Conservation (phyloP, 2,888 invertebrate species). For the Dynastes tityus region DNA sequence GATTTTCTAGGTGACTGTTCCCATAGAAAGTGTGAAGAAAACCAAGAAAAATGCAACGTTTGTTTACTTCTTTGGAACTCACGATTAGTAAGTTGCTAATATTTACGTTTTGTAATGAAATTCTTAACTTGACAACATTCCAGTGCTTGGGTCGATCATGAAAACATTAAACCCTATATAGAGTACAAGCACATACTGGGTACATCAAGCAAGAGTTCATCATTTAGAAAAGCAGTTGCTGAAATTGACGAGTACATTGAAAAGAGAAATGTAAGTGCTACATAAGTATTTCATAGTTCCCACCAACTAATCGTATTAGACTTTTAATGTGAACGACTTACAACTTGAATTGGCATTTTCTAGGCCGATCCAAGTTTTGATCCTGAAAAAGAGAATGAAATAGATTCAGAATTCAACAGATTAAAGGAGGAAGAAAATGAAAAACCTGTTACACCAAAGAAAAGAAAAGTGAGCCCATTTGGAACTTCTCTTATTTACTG, state of each 20-base stretch:
- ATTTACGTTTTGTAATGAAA: conserved; percentile 66
- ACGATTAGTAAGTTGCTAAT: conserved; percentile 88
- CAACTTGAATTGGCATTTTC: background rate
- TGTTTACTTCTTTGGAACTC: conserved; percentile 95
- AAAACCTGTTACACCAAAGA: conserved; percentile 58
- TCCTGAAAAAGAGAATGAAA: conserved; percentile 69
- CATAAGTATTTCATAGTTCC: background rate
- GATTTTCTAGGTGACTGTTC: conserved; percentile 81
- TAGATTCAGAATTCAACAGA: conserved; percentile 82
- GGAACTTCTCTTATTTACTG: too few relatives aligned
- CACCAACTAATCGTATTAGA: too few relatives aligned
- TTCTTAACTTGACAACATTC: conserved; percentile 55
- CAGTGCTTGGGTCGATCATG: conserved; percentile 93
- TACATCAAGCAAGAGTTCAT: conserved; percentile 82
- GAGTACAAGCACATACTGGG: conserved; percentile 85
- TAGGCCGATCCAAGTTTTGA: conserved; percentile 73
- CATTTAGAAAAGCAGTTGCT: conserved; percentile 85
- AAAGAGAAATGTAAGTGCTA: conserved; percentile 76
- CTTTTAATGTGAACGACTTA: too few relatives aligned
- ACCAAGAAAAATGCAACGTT: conserved; percentile 85
- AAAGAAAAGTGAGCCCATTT: conserved; percentile 60
- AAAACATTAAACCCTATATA: conserved; percentile 86
- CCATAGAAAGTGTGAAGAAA: conserved; percentile 83
- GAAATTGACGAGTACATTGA: conserved; percentile 86
- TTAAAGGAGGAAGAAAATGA: conserved; percentile 65